phyloP scores from a whole-genome alignment of 2,113 vertebrate genomes.

The Tiliqua scincoides region DNA sequence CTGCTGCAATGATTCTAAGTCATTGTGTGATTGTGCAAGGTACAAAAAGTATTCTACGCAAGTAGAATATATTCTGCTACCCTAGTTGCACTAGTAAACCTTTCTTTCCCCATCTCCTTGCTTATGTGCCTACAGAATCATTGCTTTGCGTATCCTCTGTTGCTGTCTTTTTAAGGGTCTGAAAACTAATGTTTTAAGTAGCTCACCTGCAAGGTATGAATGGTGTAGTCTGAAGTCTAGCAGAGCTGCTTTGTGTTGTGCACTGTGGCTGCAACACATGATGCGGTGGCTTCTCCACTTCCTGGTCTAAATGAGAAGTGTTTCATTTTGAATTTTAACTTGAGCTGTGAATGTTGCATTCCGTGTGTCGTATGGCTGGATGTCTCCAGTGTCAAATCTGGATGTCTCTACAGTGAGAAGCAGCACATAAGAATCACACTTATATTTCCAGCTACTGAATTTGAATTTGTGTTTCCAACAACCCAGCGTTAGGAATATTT shows the following conservation, averaged over 20 bases:
- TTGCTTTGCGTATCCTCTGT: conserved; percentile 78
- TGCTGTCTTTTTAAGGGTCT: conserved; percentile 77
- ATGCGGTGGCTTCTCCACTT: conserved; percentile 39
- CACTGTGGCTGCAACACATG: conserved; percentile 29
- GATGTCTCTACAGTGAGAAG: conserved; percentile 46
- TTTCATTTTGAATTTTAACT: conserved; percentile 45
- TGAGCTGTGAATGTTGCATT: conserved; percentile 42
- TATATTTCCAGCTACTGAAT: neutral
- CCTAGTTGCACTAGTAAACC: conserved; percentile 56
- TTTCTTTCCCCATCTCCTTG: conserved; percentile 53
- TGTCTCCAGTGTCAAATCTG: conserved; percentile 44
- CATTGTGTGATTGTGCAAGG: conserved; percentile 71
- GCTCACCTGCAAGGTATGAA: conserved; percentile 9
- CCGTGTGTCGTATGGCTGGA: conserved; percentile 43
- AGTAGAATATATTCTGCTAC: conserved; percentile 80
- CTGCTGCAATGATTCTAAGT: conserved; percentile 81
- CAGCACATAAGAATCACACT: neutral
- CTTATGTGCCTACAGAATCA: conserved; percentile 79
- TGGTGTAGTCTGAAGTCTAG: neutral
- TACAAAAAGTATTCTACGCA: conserved; percentile 79
- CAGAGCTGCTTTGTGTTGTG: conserved; percentile 45
- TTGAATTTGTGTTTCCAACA: neutral
- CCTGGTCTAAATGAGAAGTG: neutral
- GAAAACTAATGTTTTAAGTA: conserved; percentile 43
- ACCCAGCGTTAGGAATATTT: neutral